Base-by-base conservation (phyloP, 1,140 invertebrate species). In the Leptinotarsa defecta region DNA sequence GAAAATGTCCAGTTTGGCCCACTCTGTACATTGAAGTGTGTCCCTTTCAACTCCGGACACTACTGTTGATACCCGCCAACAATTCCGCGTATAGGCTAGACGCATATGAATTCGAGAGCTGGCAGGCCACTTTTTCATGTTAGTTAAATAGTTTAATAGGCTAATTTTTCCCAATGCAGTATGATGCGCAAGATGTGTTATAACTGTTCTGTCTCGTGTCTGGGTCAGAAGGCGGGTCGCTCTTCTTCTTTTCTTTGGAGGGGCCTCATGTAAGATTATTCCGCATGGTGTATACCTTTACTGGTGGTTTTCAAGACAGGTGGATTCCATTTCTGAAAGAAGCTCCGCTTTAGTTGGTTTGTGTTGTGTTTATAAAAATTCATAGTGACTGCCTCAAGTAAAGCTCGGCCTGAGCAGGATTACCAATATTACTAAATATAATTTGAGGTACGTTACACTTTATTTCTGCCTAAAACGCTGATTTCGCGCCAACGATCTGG, bases 121-220 rank as follows among this genome's bases (percentile, higher is more conserved):
- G 69, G 69, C 48, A 20, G 69, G 69, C 48, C n/a, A 71, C 48
- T 71, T 71, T 65, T 73, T 65, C 62, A 73, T 73, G 34, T 65
- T 64, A 73, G 71, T 49, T 73, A 73, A 73, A 73, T 73, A 73
- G 71, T 73, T 73, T 73, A 73, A 73, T 73, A 65, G 71, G 71
- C 71, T 73, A 65, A 73, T 73, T 73, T 73, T 73, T 73, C 71
- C 19, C 17, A 22, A 49, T 48, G 20, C 76, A 74, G 71, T 61
- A 74, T 75, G 79, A 78, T 74, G 77, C 74, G 74, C 71, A 74
- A 76, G 73, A 77, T 70, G 34, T 43, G 76, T 73, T 73, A 87
- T 88, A 88, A 88, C 87, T 88, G 87, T 88, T 88, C 85, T 83
- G 74, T 83, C 82, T 71, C 74, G 85, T 88, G 88, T 89, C 88